Percentiles rank a stretch among this genome's conserved stretches.
phyloP scores from a whole-genome alignment of 2,888 invertebrate genomes.

The Rotaria sp. region DNA sequence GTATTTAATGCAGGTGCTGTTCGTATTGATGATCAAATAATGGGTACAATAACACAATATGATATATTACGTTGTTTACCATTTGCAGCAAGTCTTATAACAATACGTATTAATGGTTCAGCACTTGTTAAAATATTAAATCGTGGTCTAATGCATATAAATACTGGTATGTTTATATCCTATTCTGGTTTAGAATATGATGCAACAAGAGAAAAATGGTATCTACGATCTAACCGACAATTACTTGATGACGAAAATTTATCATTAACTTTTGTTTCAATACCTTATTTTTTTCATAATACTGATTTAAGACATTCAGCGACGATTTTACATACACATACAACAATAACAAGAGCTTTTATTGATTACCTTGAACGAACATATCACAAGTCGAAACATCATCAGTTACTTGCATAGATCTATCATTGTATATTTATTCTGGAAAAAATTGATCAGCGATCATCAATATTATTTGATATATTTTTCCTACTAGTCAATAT shows the following conservation, averaged over 20 bases:
- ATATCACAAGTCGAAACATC: not conserved
- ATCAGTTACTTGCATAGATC: not conserved
- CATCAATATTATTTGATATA: too few relatives aligned
- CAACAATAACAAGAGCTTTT: not conserved
- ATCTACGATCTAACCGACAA: not conserved
- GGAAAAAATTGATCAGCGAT: too few relatives aligned
- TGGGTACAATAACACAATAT: conserved; percentile 5
- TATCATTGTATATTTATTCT: too few relatives aligned
- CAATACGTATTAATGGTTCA: not conserved
- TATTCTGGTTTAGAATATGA: not conserved
- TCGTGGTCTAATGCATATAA: not conserved
- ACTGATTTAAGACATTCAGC: not conserved
- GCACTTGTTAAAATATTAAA: not conserved
- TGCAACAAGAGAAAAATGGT: not conserved
- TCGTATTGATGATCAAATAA: not conserved
- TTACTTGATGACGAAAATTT: not conserved
- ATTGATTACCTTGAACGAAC: not conserved
- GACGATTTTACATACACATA: not conserved
- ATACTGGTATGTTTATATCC: conserved; percentile 2
- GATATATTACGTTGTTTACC: conserved; percentile 26
- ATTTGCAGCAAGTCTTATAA: not conserved
- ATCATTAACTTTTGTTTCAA: not conserved
- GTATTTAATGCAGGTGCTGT: conserved; percentile 7
- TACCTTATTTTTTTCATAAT: not conserved
- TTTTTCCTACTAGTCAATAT: too few relatives aligned